These are phyloP conservation scores for Ctenoplectra terminalis DNA, from an alignment of 1,140 invertebrate genomes.

Conservation along the genomic window DNA sequence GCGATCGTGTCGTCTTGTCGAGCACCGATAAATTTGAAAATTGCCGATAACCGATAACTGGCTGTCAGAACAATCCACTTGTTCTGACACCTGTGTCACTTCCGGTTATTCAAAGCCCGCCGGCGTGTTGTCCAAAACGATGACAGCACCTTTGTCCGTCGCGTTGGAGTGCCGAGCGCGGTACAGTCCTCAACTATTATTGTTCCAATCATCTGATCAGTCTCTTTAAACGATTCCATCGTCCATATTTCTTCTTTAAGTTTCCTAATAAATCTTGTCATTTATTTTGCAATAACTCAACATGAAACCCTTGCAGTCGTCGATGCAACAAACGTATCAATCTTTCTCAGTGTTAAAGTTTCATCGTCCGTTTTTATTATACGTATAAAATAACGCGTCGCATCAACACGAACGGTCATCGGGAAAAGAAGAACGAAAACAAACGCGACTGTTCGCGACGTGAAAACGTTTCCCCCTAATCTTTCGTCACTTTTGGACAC, in stretches of 20 bases:
- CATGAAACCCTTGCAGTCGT: too few species aligned
- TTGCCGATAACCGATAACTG: slow-evolving; percentile 77
- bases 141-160: slow-evolving; percentile 76
- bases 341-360: too few species aligned
- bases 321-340: not conserved
- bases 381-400: slow-evolving; percentile 20
- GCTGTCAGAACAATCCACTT: slow-evolving; percentile 76
- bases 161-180: slow-evolving; percentile 64
- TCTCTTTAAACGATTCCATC: slow-evolving; percentile 31
- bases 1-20: slow-evolving; percentile 60
- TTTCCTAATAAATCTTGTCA: not conserved
- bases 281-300: not conserved
- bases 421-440: not conserved
- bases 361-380: not conserved
- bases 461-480: not conserved
- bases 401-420: not conserved
- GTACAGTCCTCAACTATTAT: slow-evolving; percentile 69
- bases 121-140: slow-evolving; percentile 74
- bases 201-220: slow-evolving; percentile 64
- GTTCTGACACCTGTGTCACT: slow-evolving; percentile 71
- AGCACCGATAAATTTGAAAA: slow-evolving; percentile 74
- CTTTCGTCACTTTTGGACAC: not conserved
- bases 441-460: slow-evolving; percentile 7
- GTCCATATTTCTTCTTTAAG: not conserved
- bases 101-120: slow-evolving; percentile 72